These are phyloP conservation scores for Chaetura pelagica DNA, from an alignment of 2,113 vertebrate genomes.

Conservation along the genomic window DNA sequence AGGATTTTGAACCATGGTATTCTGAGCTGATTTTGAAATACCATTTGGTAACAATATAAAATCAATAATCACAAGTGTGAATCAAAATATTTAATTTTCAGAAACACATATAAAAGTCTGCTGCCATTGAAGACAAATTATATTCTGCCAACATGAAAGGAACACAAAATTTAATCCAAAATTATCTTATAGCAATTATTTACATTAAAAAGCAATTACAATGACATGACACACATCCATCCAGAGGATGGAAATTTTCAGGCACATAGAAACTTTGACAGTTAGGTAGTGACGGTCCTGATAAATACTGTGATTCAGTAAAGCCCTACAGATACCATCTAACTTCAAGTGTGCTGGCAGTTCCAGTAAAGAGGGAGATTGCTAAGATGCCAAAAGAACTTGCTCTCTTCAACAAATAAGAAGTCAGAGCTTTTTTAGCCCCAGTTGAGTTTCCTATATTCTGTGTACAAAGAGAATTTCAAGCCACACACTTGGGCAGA, in stretches of 20 bases:
- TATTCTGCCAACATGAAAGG: constrained; percentile 10
- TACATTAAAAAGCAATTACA: constrained; percentile 20
- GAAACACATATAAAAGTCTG: constrained; percentile 24
- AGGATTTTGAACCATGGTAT: constrained; percentile 1
- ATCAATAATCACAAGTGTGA: background rate
- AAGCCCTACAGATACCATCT: background rate
- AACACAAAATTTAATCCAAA: constrained; percentile 44
- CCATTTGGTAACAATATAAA: constrained; percentile 46
- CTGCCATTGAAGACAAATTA: constrained; percentile 1
- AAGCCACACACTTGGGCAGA: background rate
- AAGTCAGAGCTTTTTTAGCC: background rate
- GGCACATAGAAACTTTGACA: background rate
- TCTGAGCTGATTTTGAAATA: background rate
- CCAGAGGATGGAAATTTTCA: constrained; percentile 6
- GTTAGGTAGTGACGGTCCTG: background rate
- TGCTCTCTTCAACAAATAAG: background rate
- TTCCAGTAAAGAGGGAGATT: background rate
- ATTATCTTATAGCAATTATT: constrained; percentile 47
- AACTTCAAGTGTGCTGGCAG: background rate
- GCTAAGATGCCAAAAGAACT: background rate
- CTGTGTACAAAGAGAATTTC: background rate
- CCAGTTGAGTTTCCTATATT: background rate
- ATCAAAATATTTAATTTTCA: constrained; percentile 51
- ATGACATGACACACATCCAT: background rate
- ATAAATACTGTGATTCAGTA: background rate